A percentile compares a stretch with the other conserved stretches of the same genome.
These are phyloP conservation scores for Ceuthmochares aereus DNA, from an alignment of 2,113 vertebrate species.

Conservation along the genomic window DNA sequence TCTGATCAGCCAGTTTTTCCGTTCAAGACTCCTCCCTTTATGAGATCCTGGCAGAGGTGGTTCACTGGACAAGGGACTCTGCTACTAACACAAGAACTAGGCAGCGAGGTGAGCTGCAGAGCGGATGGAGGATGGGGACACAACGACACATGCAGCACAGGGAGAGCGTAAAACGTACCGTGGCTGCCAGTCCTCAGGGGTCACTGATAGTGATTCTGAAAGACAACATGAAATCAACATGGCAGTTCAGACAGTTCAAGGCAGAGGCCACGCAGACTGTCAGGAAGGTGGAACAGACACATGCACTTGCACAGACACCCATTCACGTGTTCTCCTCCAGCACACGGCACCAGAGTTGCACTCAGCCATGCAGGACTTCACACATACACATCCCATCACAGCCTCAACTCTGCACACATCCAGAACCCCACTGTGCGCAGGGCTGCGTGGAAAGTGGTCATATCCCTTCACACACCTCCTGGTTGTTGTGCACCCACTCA, in stretches of 20 bases:
- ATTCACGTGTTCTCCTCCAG: background rate
- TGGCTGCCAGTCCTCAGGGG: slow-evolving; percentile 92
- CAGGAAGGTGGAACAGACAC: slow-evolving; percentile 33
- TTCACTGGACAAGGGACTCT: slow-evolving; percentile 60
- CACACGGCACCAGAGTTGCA: slow-evolving; percentile 19
- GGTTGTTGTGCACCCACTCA: background rate
- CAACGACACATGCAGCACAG: slow-evolving; percentile 76
- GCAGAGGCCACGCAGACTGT: slow-evolving; percentile 69
- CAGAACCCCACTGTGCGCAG: background rate
- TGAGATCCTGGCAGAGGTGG: slow-evolving; percentile 69
- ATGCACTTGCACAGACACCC: background rate
- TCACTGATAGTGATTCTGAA: slow-evolving; percentile 99
- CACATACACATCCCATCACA: background rate
- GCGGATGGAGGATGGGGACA: slow-evolving; percentile 53
- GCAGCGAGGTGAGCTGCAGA: slow-evolving; percentile 64
- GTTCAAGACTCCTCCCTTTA: slow-evolving; percentile 69
- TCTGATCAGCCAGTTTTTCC: slow-evolving; percentile 16
- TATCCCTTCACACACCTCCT: background rate
- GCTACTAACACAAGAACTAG: slow-evolving; percentile 16
- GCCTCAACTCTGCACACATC: background rate
- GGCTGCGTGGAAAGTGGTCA: fast-evolving
- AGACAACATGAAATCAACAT: slow-evolving; percentile 92
- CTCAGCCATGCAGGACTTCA: background rate
- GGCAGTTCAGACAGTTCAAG: slow-evolving; percentile 80
- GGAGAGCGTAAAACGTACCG: slow-evolving; percentile 87